Base-by-base conservation (phyloP, 2,113 vertebrate species). In the Megalops atlanticus region DNA sequence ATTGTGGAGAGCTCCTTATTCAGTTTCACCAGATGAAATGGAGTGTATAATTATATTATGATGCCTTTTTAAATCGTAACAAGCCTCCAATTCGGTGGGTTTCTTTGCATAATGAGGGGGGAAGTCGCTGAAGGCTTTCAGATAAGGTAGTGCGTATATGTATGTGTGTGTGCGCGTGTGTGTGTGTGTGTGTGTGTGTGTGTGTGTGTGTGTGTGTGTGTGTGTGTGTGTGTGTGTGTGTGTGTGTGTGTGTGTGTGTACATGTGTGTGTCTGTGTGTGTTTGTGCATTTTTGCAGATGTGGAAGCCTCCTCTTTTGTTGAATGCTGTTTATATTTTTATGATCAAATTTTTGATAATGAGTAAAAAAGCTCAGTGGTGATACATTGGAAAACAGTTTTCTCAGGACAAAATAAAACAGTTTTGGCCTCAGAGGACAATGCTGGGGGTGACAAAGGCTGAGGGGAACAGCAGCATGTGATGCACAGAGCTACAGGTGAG, bases 21-120 rank as follows among this genome's bases (percentile, higher is more conserved):
- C 86, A 86, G 79, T 89, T 89, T 81, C 88, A 89, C 85, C 73
- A 76, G 84, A 81, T 70, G 84, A 91, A 92, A 89, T 89, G 87
- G 87, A 90, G 83, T 88, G 89, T 92, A 27, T 91, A 86, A 92
- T 92, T 89, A 58, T 87, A 82, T 91, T 88, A 89, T 72, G 80
- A 87, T 84, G 82, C 83, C 83, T 79, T 76, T 85, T 84, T 74
- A 77, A 87, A 82, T 87, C 76, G 76, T 47, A 87, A 82, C 74
- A 35, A 76, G 69, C 69, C 58, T 40, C 73, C 64, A 81, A 40
- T 54, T 38, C n/a, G 33, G 80, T 79, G 76, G 41, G 69, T 35
- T 84, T 73, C 74, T 76, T 79, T 81, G 75, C 77, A 83, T 47
- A 79, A 82, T 18, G 70, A 80, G 74, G 36, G 4, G 64, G 64